Base-by-base conservation (phyloP, 2,888 invertebrate genomes). In the Harpagoxenus sublaevis region DNA sequence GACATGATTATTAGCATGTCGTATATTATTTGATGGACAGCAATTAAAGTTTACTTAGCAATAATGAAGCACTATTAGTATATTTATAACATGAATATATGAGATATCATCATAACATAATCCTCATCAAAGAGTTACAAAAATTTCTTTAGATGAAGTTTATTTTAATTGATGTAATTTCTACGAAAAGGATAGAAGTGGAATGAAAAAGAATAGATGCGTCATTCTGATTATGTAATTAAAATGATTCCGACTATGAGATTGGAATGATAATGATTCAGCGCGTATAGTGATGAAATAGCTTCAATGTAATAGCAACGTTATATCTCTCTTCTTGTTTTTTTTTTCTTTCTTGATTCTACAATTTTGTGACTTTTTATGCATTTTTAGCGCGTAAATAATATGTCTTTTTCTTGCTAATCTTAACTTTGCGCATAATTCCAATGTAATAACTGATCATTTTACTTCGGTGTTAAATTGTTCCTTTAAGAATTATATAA, bases 1-100 rank as follows among this genome's bases (percentile, higher is more conserved):
- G 31, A 74, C 31, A 62, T 74, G 45, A 45, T 45, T 62, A 62
- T 3, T 62, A n/a, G 1, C 28, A 78, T 70, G 42, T 31, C n/a
- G 23, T 23, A 53, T 68, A 5, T 73, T 23, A 18, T 74, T 62
- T 74, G 18, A 60, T 8, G 1, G 45, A 68, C 8, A 53, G 9
- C 18, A 55, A 78, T 78, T 51, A 1, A 39, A 10, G n/a, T 63
- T 77, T 23, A 65, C 10, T 65, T 18, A 68, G 0, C 28, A 28
- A n/a, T 42, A 68, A 18, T 53, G 8, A 68, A 78, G 2, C 9
- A 23, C 10, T 4, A 53, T 51, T 65, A 6, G 42, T 42, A 77
- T 28, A 31, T 57, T 71, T 23, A 42, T 23, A 42, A 48, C 4
- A 31, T 31, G 31, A 42, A 45, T 23, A 63, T 63, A 63, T 23